Evolutionary conservation across 2,113 vertebrate species (phyloP).

Genomic region (Pollimyrus isidori): DNA sequence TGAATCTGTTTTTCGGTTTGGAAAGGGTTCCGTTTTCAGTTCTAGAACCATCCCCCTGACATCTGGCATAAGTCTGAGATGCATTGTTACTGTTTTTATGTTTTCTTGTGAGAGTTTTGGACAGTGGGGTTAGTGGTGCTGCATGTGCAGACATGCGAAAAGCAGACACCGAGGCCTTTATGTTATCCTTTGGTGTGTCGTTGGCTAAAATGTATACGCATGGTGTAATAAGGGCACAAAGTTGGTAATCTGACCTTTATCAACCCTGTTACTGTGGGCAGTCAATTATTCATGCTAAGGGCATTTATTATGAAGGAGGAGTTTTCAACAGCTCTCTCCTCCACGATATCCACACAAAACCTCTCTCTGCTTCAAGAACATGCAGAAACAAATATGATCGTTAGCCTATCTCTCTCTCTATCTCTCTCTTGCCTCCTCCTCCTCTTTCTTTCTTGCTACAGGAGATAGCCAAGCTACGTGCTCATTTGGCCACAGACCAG

Average conservation of each 20-base stretch:
- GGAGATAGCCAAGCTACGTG: conserved; percentile 54
- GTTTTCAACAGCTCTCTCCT: neutral
- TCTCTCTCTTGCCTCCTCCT: neutral
- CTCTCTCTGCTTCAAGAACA: neutral
- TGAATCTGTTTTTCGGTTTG: neutral
- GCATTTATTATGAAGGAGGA: conserved; percentile 6
- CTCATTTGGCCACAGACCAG: conserved; percentile 56
- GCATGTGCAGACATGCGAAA: conserved; percentile 19
- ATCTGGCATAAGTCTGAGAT: neutral
- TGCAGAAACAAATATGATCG: neutral
- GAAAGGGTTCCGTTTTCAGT: neutral
- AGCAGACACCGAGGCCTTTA: conserved; percentile 35
- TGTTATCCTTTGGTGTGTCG: conserved; percentile 10
- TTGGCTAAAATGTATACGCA: neutral
- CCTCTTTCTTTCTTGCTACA: conserved; percentile 26
- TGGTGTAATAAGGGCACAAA: conserved; percentile 46
- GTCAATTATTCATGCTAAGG: conserved; percentile 10
- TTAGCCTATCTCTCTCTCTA: neutral
- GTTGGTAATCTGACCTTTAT: neutral
- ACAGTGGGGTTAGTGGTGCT: neutral
- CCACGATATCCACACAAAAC: neutral
- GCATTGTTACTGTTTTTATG: neutral
- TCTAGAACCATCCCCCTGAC: neutral
- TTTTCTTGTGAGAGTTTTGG: neutral
- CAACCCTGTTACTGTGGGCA: neutral